Evolutionary conservation across 2,888 invertebrate species (phyloP).

Genomic region (Caenorhabditis afra): DNA sequence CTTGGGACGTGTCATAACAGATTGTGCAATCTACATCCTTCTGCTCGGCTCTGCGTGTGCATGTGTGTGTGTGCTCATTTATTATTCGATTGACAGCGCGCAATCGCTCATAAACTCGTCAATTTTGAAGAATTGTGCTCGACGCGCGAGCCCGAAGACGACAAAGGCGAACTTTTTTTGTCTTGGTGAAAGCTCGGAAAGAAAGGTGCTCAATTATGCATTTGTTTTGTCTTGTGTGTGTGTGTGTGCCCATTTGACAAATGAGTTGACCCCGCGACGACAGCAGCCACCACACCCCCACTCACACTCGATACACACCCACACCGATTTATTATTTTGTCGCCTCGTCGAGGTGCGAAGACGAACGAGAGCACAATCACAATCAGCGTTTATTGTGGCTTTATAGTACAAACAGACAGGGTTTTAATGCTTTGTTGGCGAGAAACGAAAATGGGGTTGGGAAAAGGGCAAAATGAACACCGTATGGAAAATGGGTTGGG

Average conservation of each 20-base stretch:
- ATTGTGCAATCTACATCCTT: conserved; percentile 54
- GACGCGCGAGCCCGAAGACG: too few relatives aligned
- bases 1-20: conserved; percentile 55
- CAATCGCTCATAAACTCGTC: conserved; percentile 30
- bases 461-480: conserved; percentile 20
- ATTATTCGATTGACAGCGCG: conserved; percentile 36
- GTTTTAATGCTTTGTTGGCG: too few relatives aligned
- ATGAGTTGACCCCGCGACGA: conserved; percentile 40
- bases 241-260: conserved; percentile 43
- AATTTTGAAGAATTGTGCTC: conserved; percentile 4
- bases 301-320: conserved; percentile 17
- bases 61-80: conserved; percentile 27
- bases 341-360: not conserved
- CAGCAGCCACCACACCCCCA: conserved; percentile 1
- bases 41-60: conserved; percentile 2
- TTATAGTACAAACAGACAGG: not conserved
- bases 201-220: conserved; percentile 50
- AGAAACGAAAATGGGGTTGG: conserved; percentile 10
- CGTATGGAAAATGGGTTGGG: conserved; percentile 33
- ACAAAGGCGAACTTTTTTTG: conserved; percentile 15
- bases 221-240: conserved; percentile 34
- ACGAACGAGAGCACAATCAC: not conserved
- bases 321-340: conserved; percentile 47
- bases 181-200: not conserved
- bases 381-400: conserved; percentile 18